phyloP scores from a whole-genome alignment of 2,888 invertebrate genomes.

The Pantelozetes paolii region DNA sequence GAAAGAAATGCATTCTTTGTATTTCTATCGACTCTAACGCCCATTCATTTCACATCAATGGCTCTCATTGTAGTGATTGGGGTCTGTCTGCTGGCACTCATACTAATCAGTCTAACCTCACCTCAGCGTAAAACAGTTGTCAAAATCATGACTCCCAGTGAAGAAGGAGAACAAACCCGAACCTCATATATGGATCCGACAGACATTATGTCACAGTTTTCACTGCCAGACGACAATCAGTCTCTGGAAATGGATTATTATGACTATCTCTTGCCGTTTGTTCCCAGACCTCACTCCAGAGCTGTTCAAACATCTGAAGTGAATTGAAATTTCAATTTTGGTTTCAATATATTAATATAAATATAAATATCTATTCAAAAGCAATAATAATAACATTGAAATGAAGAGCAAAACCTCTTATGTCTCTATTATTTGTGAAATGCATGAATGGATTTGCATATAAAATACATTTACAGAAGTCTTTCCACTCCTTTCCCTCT shows the following conservation, averaged over 20 bases:
- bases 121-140: neutral
- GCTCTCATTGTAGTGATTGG: neutral
- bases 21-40: constrained; percentile 26
- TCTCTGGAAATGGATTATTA: constrained; percentile 43
- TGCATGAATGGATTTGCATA: constrained; percentile 12
- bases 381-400: too few species aligned
- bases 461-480: neutral
- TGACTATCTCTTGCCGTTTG: constrained; percentile 34
- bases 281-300: neutral
- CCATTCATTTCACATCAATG: constrained; percentile 24
- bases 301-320: neutral
- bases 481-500: neutral
- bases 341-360: too few species aligned
- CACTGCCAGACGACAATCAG: constrained; percentile 37
- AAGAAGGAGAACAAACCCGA: constrained; percentile 14
- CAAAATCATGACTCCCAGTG: constrained; percentile 28
- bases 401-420: neutral
- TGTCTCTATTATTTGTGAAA: neutral
- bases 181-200: constrained; percentile 19
- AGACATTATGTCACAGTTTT: constrained; percentile 25
- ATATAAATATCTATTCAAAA: too few species aligned
- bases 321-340: neutral
- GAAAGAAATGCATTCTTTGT: neutral
- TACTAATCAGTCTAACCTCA: neutral
- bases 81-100: neutral